Conservation (phyloP, 2,113 vertebrate genomes). For the Marmota monax region DNA sequence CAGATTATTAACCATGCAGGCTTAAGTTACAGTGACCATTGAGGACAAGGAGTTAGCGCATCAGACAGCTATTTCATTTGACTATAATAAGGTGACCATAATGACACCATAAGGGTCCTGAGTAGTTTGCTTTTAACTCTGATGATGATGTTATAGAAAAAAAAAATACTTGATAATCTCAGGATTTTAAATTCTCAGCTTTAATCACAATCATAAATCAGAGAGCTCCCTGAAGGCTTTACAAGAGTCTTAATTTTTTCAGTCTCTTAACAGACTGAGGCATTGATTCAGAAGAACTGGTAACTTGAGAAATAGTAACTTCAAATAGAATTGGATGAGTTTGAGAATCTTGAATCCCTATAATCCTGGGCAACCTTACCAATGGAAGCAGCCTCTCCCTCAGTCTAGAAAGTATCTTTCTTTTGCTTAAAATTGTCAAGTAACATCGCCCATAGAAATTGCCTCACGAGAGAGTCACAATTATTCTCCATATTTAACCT, state of each 20-base stretch:
- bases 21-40: background rate
- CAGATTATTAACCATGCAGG: background rate
- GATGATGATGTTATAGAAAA: background rate
- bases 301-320: background rate
- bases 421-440: background rate
- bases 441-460: background rate
- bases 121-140: background rate
- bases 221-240: background rate
- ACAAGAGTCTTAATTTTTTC: background rate
- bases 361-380: background rate
- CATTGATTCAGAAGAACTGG: background rate
- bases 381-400: background rate
- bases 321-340: background rate
- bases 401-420: background rate
- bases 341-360: too few relatives aligned
- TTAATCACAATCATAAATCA: background rate
- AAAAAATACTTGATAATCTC: background rate
- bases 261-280: background rate
- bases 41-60: background rate
- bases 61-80: background rate
- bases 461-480: too few relatives aligned
- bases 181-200: background rate
- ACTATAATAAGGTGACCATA: background rate
- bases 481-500: background rate
- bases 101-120: too few relatives aligned